Percentiles rank a stretch among this genome's conserved stretches.
Conservation (phyloP, 2,797 vertebrate species). For the Malacoctenus gilli region DNA sequence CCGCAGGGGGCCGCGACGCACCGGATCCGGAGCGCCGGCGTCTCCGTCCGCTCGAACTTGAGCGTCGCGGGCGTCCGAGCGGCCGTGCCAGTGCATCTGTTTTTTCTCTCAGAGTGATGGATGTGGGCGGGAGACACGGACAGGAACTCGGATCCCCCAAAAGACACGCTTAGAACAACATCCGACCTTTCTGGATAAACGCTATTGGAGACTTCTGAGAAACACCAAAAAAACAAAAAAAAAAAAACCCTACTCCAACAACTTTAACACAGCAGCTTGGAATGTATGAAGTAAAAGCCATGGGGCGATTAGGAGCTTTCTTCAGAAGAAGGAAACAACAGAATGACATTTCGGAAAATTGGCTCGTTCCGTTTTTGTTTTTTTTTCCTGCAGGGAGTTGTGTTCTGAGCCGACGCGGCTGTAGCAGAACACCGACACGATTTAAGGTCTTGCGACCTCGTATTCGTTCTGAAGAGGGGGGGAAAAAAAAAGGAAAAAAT, state of each 20-base stretch:
- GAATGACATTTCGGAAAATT: background rate
- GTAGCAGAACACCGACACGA: too few species aligned
- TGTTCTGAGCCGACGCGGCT: too few species aligned
- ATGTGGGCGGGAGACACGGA: constrained; percentile 79
- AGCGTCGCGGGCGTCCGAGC: constrained; percentile 36
- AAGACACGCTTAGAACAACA: constrained; percentile 75
- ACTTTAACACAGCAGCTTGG: constrained; percentile 33
- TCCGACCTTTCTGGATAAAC: constrained; percentile 75
- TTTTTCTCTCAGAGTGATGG: constrained; percentile 77
- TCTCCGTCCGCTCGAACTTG: constrained; percentile 42
- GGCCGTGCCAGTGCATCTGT: constrained; percentile 69
- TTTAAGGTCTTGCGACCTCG: too few species aligned
- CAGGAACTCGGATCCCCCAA: constrained; percentile 78
- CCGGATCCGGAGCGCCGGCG: background rate
- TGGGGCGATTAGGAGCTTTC: background rate
- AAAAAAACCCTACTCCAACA: too few species aligned
- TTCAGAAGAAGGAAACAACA: background rate
- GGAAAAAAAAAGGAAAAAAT: too few species aligned
- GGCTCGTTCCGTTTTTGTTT: too few species aligned
- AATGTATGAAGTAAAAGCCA: constrained; percentile 20
- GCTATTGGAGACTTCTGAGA: constrained; percentile 66
- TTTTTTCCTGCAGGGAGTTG: too few species aligned
- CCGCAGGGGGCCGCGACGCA: constrained; percentile 12
- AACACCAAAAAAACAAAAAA: constrained; percentile 16
- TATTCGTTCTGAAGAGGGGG: too few species aligned